Conservation (phyloP, 2,113 vertebrate genomes). For the human region GRCh38 chr6:124858501-124859000, state of each 20-base stretch:
- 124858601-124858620: background rate
- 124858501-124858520: background rate
- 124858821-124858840: background rate
- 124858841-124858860: background rate
- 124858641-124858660: conserved; percentile 31
- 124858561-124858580: conserved; percentile 18
- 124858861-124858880: background rate
- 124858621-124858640: background rate
- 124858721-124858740: background rate
- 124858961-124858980: too few species aligned
- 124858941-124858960: background rate
- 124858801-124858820: background rate
- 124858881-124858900: background rate
- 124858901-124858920: background rate
- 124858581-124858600: conserved; percentile 8
- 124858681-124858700: background rate
- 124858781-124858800: background rate
- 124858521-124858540: background rate
- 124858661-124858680: conserved; percentile 15
- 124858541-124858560: conserved; percentile 22
- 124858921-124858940: background rate
- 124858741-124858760: background rate
- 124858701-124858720: background rate
- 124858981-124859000: background rate
- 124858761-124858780: background rate